phyloP scores from a whole-genome alignment of 2,113 vertebrate genomes.

The Myocastor coypus region DNA sequence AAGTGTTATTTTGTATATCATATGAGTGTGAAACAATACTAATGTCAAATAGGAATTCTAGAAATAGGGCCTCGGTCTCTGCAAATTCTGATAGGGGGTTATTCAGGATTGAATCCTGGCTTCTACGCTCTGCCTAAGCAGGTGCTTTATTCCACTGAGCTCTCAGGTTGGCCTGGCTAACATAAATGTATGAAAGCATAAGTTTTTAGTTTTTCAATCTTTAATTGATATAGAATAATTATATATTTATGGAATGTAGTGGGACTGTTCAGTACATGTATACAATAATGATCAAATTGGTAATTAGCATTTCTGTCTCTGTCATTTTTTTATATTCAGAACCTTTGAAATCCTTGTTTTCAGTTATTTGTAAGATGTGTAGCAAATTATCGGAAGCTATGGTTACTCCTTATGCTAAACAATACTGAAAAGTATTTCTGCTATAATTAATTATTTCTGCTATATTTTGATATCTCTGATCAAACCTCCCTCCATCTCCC shows the following conservation, averaged over 20 bases:
- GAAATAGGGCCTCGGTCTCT: slow-evolving; percentile 30
- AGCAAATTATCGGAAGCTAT: not conserved
- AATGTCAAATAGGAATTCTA: slow-evolving; percentile 44
- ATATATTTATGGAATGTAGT: not conserved
- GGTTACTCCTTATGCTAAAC: not conserved
- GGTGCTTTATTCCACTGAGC: too few relatives aligned
- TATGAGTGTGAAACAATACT: not conserved
- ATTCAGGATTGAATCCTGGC: not conserved
- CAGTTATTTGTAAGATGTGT: not conserved
- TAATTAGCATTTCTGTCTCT: not conserved
- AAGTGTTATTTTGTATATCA: slow-evolving; percentile 16
- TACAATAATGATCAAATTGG: not conserved
- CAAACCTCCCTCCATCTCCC: not conserved
- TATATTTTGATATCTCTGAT: not conserved
- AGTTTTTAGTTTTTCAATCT: not conserved
- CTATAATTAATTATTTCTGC: not conserved
- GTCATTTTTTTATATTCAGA: not conserved
- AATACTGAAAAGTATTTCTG: not conserved
- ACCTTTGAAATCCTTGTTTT: not conserved
- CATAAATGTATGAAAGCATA: not conserved
- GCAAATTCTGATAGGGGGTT: slow-evolving; percentile 4
- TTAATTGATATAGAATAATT: not conserved
- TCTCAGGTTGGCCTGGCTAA: not conserved
- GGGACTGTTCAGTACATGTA: not conserved
- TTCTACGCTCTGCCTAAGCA: too few relatives aligned